Conservation (phyloP, 1,140 invertebrate genomes). For the Anthonomus grandis region DNA sequence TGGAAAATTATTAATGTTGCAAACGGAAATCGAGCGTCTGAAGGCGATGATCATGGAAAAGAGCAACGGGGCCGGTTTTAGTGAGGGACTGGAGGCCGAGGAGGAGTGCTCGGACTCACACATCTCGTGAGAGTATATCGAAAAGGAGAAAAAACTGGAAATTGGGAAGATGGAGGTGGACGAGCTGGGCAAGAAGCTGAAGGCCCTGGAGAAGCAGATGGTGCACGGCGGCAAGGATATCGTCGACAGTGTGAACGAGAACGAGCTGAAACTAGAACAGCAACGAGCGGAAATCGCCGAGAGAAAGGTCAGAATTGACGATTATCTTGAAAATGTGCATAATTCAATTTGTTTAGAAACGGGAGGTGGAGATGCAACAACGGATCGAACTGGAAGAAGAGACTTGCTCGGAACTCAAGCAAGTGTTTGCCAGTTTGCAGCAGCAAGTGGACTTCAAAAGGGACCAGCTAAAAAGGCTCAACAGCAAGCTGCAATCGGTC, state of each 20-base stretch:
- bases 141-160: slow-evolving; percentile 43
- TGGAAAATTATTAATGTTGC: slow-evolving; percentile 43
- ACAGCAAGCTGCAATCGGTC: slow-evolving; percentile 53
- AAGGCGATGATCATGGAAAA: slow-evolving; percentile 43
- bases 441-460: slow-evolving; percentile 92
- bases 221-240: slow-evolving; percentile 83
- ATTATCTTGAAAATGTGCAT: slow-evolving; percentile 4
- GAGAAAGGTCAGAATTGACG: slow-evolving; percentile 60
- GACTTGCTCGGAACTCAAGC: slow-evolving; percentile 77
- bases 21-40: slow-evolving; percentile 45
- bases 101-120: slow-evolving; percentile 29
- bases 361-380: slow-evolving; percentile 82
- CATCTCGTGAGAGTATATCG: slow-evolving; percentile 39
- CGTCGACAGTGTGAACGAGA: slow-evolving; percentile 86
- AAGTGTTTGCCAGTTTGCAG: slow-evolving; percentile 82
- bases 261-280: slow-evolving; percentile 79
- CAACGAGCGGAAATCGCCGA: slow-evolving; percentile 78
- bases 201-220: slow-evolving; percentile 81
- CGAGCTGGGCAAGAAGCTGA: slow-evolving; percentile 54
- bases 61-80: slow-evolving; percentile 35
- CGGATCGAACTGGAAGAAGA: slow-evolving; percentile 85
- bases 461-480: slow-evolving; percentile 74
- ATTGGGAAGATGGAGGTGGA: slow-evolving; percentile 46
- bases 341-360: slow-evolving; percentile 49
- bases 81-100: slow-evolving; percentile 27